Percentiles rank a stretch among this genome's conserved stretches.
phyloP scores from a whole-genome alignment of 2,797 vertebrate genomes.

The Cottoperca gobio region DNA sequence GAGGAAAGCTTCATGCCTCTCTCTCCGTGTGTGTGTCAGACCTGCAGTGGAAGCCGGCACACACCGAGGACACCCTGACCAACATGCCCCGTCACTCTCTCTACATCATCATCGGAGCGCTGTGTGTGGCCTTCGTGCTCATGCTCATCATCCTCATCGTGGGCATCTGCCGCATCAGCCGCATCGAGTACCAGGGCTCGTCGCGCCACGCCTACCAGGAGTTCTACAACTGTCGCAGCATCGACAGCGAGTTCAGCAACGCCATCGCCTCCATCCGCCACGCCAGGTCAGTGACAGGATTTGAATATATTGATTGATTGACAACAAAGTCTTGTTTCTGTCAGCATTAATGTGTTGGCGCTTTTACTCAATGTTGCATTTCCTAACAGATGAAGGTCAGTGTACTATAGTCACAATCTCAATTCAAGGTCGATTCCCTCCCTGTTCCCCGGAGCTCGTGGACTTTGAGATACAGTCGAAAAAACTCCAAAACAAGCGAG shows the following conservation, averaged over 20 bases:
- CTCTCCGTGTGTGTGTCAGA: slow-evolving; percentile 76
- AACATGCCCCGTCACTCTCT: slow-evolving; percentile 98
- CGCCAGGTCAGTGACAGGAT: slow-evolving; percentile 88
- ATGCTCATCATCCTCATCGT: slow-evolving; percentile 99
- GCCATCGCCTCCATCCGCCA: slow-evolving; percentile 98
- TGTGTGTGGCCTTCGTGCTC: slow-evolving; percentile 97
- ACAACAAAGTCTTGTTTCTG: background rate
- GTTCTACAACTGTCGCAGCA: slow-evolving; percentile 99
- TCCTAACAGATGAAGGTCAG: background rate
- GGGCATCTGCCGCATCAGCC: slow-evolving; percentile 99
- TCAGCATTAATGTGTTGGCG: background rate
- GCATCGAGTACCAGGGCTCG: slow-evolving; percentile 98
- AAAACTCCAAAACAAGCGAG: background rate
- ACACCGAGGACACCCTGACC: slow-evolving; percentile 92
- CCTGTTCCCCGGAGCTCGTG: background rate
- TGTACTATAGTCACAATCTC: background rate
- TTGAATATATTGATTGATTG: background rate
- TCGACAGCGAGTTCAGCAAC: slow-evolving; percentile 97
- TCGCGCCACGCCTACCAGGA: slow-evolving; percentile 97
- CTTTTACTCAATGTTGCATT: background rate
- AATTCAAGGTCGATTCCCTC: background rate
- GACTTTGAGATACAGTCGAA: background rate
- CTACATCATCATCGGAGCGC: slow-evolving; percentile 97
- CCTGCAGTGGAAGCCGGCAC: slow-evolving; percentile 95
- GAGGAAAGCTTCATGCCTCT: background rate